Base-by-base conservation (phyloP, 2,888 invertebrate genomes). In the Polyommatus icarus region DNA sequence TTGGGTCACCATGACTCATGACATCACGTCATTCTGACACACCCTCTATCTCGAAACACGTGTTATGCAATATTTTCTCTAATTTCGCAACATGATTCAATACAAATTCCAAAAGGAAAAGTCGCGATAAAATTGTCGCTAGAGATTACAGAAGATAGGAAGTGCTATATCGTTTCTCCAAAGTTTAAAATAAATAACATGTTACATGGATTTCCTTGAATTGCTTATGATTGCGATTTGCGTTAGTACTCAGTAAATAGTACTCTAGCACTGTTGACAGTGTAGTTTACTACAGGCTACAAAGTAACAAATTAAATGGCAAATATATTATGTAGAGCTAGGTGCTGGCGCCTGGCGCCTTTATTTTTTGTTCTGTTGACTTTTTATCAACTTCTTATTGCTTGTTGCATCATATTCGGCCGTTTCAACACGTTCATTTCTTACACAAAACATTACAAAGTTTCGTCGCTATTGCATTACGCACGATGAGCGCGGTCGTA, bases 21-120 rank as follows among this genome's bases (percentile, higher is more conserved):
- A 67, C 67, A 32, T 67, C 67, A 32, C 67, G 67, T 67, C 67
- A 67, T 32, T 29, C 15, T 10, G 67, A 67, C 67, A 29, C 67
- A 67, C 67, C 54, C 67, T 67, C 61, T 29, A 15, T 67, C 12
- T 18, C 4, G 15, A 32, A 67, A 67, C 2, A 10, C 54, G 18
- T 29, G 15, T 29, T 32, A 18, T 15, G 67, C 67, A 67, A 67
- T 67, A 18, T 32, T 67, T 29, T 15, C 15, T 29, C 29, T 29
- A 67, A 67, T 29, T 15, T 67, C 29, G 29, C 15, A 67, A 67
- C 12, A 32, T 4, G 10, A 29, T 67, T 24, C 61, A 15, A 20
- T 67, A 29, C 18, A 15, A 61, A 24, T 67, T 67, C 4, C 24
- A 61, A 15, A 1, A 20, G 59, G 59, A 20, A 61, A 24, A 7